phyloP scores from a whole-genome alignment of 2,888 invertebrate species.

The Cryptus armator region DNA sequence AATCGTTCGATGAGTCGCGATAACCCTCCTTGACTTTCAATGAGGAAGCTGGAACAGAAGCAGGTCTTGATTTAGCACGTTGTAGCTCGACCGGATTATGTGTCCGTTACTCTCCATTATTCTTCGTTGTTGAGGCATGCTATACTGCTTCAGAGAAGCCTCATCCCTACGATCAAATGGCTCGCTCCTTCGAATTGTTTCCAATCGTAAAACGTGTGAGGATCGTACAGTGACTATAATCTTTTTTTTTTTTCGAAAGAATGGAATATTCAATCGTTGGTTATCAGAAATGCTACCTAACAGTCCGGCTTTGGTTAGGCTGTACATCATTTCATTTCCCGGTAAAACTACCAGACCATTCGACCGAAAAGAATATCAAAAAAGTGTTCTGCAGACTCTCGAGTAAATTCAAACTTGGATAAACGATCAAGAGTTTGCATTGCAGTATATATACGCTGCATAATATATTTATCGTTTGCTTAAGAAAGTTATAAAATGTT shows the following conservation, averaged over 20 bases:
- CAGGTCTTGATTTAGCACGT: neutral
- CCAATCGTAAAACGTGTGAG: neutral
- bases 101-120: neutral
- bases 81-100: neutral
- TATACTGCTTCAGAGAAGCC: neutral
- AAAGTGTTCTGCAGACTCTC: too few relatives aligned
- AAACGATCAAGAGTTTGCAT: neutral
- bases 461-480: neutral
- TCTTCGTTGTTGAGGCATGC: neutral
- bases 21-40: slow-evolving; percentile 23
- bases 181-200: neutral
- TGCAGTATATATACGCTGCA: neutral
- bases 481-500: neutral
- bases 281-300: too few relatives aligned
- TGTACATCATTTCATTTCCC: too few relatives aligned
- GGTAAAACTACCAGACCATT: too few relatives aligned
- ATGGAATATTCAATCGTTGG: too few relatives aligned
- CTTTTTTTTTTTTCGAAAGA: too few relatives aligned
- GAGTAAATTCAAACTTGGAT: too few relatives aligned
- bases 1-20: slow-evolving; percentile 21
- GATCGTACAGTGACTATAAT: neutral
- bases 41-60: slow-evolving; percentile 21
- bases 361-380: too few relatives aligned
- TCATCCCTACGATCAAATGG: neutral
- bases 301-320: too few relatives aligned